phyloP scores from a whole-genome alignment of 2,797 vertebrate genomes.

The Triplophysa yarkandensis region DNA sequence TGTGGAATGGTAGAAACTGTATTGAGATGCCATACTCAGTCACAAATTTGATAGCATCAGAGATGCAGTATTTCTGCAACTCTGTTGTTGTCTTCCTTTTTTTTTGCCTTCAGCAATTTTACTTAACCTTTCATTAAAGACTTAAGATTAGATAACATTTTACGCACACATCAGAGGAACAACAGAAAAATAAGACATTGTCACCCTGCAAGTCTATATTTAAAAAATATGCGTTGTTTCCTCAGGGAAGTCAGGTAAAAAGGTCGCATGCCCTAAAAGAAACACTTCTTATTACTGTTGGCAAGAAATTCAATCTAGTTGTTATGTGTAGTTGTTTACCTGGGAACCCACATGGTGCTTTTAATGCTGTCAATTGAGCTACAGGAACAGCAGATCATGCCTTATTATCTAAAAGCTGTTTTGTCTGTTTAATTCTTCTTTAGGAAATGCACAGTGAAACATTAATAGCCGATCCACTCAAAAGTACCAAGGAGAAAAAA shows the following conservation, averaged over 20 bases:
- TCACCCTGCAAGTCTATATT: not conserved
- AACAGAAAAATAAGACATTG: not conserved
- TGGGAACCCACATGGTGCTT: no score
- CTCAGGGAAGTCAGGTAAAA: not conserved
- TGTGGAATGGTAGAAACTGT: no score
- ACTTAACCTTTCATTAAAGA: not conserved
- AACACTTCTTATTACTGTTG: no score
- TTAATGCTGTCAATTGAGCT: not conserved
- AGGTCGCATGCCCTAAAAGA: not conserved
- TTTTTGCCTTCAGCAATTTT: not conserved
- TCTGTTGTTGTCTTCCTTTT: slow-evolving; percentile 1
- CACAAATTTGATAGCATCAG: no score
- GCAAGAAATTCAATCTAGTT: no score
- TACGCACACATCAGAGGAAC: not conserved
- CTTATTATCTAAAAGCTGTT: not conserved
- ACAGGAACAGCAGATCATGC: not conserved
- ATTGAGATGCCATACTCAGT: no score
- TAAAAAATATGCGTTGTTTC: not conserved
- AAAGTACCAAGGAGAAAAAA: slow-evolving; percentile 62
- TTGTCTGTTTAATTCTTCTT: slow-evolving; percentile 7
- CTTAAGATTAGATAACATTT: not conserved
- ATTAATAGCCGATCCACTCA: slow-evolving; percentile 71
- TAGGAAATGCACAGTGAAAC: slow-evolving; percentile 78
- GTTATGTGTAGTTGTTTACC: no score
- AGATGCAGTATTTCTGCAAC: not conserved